Evolutionary conservation across 1,140 invertebrate genomes (phyloP).

Genomic region (Chironomus striatipennis): DNA sequence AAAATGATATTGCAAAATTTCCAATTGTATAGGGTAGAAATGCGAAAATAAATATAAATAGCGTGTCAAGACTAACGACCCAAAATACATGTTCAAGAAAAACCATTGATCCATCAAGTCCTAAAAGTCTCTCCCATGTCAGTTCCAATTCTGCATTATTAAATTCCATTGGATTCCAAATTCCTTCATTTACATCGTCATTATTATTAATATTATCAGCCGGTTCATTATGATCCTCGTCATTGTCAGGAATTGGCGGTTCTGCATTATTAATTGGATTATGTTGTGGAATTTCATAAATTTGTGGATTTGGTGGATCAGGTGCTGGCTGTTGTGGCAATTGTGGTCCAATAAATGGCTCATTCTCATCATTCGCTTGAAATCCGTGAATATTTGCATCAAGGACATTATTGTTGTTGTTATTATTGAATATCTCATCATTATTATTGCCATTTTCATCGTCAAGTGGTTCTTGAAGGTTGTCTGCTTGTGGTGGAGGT

Average conservation of each 20-base stretch:
- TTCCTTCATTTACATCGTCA: constrained; percentile 72
- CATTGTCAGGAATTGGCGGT: constrained; percentile 28
- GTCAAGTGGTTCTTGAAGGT: constrained; percentile 23
- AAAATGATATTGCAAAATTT: constrained; percentile 64
- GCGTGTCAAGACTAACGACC: constrained; percentile 93
- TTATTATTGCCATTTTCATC: constrained; percentile 26
- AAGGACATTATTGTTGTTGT: constrained; percentile 32
- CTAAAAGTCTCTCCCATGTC: constrained; percentile 94
- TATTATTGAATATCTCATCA: constrained; percentile 27
- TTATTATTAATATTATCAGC: constrained; percentile 38
- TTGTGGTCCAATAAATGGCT: neutral
- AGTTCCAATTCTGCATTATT: constrained; percentile 88
- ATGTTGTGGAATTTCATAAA: constrained; percentile 29
- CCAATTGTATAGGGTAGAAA: constrained; percentile 96
- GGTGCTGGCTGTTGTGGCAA: neutral
- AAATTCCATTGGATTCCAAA: constrained; percentile 99
- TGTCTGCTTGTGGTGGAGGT: constrained; percentile 15
- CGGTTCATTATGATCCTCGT: constrained; percentile 28
- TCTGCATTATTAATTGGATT: constrained; percentile 33
- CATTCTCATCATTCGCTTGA: neutral
- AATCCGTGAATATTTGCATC: constrained; percentile 23
- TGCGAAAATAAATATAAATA: constrained; percentile 92
- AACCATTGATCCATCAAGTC: constrained; percentile 91
- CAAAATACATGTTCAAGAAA: constrained; percentile 99
- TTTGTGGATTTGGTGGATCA: neutral